Conservation (phyloP, 23 tunicate species). For the Phallusia fumigata region DNA sequence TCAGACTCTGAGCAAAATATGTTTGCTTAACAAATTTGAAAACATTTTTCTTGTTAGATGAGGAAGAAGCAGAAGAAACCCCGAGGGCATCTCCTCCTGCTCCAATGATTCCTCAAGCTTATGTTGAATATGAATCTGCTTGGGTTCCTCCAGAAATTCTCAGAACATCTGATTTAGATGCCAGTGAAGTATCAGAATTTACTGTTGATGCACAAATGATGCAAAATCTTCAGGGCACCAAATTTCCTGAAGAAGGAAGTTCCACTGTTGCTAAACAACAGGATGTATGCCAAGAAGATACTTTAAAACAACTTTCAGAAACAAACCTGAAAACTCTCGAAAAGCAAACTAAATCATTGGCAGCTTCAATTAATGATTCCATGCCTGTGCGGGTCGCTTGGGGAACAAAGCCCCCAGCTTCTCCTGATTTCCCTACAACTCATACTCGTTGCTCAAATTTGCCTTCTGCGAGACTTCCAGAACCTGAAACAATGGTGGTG, state of each 20-base stretch:
- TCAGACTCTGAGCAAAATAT: too few species aligned
- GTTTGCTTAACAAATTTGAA: too few species aligned
- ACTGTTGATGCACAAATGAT: slow-evolving; percentile 80
- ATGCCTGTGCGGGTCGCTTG: slow-evolving; percentile 63
- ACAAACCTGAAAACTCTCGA: neutral
- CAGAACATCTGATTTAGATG: slow-evolving; percentile 78
- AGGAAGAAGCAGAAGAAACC: neutral
- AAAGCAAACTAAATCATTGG: neutral
- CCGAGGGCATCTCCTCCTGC: slow-evolving; percentile 18
- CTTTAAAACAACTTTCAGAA: neutral
- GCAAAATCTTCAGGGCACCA: slow-evolving; percentile 22
- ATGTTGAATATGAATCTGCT: neutral
- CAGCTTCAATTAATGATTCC: neutral
- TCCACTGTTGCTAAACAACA: neutral
- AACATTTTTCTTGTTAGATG: neutral
- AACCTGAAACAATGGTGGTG: neutral
- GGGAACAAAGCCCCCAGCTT: neutral
- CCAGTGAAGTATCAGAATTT: slow-evolving; percentile 81
- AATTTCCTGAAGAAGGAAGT: neutral
- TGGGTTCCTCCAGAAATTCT: slow-evolving; percentile 83
- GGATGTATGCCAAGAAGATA: neutral
- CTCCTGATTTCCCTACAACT: neutral
- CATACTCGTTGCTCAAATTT: neutral
- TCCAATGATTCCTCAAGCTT: neutral
- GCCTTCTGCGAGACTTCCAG: neutral